These are phyloP conservation scores for Leptobrachium leishanense DNA, from an alignment of 2,113 vertebrate genomes.

Conservation along the genomic window DNA sequence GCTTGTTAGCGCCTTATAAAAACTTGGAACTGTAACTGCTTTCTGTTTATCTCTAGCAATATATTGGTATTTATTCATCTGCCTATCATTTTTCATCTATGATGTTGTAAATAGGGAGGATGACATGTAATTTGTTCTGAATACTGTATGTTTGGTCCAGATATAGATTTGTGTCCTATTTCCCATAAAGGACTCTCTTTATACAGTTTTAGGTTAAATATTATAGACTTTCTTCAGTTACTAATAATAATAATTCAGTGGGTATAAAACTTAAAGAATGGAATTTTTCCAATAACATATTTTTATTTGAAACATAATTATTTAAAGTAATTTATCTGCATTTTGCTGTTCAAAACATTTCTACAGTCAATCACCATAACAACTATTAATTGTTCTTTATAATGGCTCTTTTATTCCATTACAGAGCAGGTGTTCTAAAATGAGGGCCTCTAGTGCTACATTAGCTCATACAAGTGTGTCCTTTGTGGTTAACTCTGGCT, in stretches of 20 bases:
- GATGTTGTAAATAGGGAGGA: no score
- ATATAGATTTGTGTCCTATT: no score
- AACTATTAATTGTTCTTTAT: slow-evolving; percentile 27
- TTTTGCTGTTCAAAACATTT: slow-evolving; percentile 15
- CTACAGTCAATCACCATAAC: slow-evolving; percentile 17
- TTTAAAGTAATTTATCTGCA: slow-evolving; percentile 1
- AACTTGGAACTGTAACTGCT: no score
- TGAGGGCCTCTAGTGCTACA: background rate
- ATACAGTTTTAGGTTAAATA: no score
- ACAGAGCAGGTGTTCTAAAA: slow-evolving; percentile 18
- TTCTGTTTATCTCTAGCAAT: no score
- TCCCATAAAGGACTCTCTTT: no score
- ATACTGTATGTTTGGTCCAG: no score
- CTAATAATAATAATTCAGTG: background rate
- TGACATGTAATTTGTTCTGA: no score
- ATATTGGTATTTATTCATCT: no score
- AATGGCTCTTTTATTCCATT: slow-evolving; percentile 6
- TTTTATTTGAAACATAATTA: slow-evolving; percentile 5
- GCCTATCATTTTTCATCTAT: no score
- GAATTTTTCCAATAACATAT: slow-evolving; percentile 5
- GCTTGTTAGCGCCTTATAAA: no score
- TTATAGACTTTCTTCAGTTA: no score
- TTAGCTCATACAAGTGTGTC: slow-evolving; percentile 1
- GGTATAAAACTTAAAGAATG: background rate
- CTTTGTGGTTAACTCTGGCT: background rate